Conservation (phyloP, 2,888 invertebrate species). For the Tetragonisca angustula region DNA sequence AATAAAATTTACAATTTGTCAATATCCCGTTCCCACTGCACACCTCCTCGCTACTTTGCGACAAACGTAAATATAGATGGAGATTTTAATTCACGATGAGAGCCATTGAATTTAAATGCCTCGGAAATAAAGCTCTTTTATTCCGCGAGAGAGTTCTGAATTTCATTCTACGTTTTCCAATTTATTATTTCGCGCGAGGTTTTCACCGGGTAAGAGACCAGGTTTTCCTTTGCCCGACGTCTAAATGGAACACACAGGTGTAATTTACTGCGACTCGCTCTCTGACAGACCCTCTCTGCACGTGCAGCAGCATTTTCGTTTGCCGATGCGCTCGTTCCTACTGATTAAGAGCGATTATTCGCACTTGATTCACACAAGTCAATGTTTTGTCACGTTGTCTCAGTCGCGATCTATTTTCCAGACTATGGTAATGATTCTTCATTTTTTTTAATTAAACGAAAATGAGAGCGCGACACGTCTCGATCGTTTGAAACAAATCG, state of each 20-base stretch:
- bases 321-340: neutral
- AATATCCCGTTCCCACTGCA: neutral
- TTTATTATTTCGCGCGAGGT: neutral
- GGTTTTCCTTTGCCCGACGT: neutral
- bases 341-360: neutral
- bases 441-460: neutral
- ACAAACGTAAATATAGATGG: neutral
- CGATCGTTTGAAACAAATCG: neutral
- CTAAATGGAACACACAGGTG: neutral
- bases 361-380: neutral
- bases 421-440: neutral
- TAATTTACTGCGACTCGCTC: neutral
- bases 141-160: neutral
- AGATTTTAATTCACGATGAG: neutral
- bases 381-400: slow-evolving; percentile 2
- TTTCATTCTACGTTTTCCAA: neutral
- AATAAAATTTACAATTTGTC: neutral
- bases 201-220: too few relatives aligned
- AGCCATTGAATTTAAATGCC: neutral
- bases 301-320: neutral
- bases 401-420: neutral
- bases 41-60: neutral
- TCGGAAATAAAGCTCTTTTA: neutral
- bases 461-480: too few relatives aligned
- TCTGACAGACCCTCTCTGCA: too few relatives aligned